Evolutionary conservation across 2,113 vertebrate species (phyloP).

Genomic region (Eptesicus fuscus): DNA sequence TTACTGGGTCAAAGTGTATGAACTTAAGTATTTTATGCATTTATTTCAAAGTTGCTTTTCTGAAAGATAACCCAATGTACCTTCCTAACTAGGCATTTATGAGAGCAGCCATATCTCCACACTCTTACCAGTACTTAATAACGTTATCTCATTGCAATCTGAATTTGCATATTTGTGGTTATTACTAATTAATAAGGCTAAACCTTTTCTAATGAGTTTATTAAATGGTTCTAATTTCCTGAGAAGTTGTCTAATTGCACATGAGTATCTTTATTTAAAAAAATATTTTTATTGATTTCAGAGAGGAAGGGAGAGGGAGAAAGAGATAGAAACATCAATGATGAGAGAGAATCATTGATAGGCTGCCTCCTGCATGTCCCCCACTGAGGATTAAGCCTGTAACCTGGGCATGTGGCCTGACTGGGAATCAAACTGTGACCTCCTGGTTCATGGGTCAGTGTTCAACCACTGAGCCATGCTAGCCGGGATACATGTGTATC

Average conservation of each 20-base stretch:
- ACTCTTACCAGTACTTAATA: neutral
- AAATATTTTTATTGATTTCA: too few species aligned
- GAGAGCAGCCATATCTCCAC: neutral
- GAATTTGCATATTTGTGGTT: neutral
- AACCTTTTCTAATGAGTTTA: neutral
- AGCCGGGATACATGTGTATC: neutral
- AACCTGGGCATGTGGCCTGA: too few species aligned
- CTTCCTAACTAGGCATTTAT: neutral
- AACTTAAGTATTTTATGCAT: neutral
- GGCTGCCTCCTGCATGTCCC: too few species aligned
- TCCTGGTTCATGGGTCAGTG: too few species aligned
- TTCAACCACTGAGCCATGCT: too few species aligned
- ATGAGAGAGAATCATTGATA: too few species aligned
- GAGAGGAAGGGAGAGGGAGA: too few species aligned
- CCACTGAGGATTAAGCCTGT: too few species aligned
- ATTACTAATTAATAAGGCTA: neutral
- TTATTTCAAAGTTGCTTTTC: neutral
- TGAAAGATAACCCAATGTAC: neutral
- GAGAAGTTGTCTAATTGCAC: neutral
- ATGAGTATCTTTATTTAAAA: neutral
- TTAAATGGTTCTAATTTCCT: neutral
- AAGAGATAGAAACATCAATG: too few species aligned
- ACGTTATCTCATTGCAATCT: neutral
- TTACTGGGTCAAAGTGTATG: neutral
- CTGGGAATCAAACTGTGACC: too few species aligned